Evolutionary conservation across 2,113 vertebrate genomes (phyloP).

Genomic region (Tetrax tetrax): DNA sequence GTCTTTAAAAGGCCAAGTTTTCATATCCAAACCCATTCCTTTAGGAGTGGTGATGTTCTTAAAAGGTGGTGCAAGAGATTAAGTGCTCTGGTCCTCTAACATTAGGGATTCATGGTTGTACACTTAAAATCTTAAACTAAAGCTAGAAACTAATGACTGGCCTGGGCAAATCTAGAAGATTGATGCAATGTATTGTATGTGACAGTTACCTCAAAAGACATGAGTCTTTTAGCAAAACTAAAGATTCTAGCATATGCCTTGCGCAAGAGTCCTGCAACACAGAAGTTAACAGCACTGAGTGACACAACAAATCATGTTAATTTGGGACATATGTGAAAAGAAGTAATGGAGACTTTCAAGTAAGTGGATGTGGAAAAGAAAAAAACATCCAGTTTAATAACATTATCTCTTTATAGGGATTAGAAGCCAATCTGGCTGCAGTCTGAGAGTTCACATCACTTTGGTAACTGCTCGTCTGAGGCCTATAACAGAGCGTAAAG

Average conservation of each 20-base stretch:
- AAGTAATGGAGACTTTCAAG: neutral
- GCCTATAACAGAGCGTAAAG: neutral
- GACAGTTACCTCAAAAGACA: neutral
- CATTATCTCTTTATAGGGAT: neutral
- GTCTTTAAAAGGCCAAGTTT: neutral
- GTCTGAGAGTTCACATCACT: neutral
- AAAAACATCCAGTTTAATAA: neutral
- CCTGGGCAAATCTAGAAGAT: neutral
- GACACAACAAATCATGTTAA: neutral
- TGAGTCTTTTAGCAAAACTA: neutral
- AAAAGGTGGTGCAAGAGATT: neutral
- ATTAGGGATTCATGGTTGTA: neutral
- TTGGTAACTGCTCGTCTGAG: neutral
- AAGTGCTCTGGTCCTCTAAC: neutral
- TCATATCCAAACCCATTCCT: neutral
- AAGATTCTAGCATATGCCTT: neutral
- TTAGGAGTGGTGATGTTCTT: neutral
- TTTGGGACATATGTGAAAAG: neutral
- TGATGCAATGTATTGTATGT: neutral
- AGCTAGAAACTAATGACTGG: neutral
- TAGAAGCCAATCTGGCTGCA: neutral
- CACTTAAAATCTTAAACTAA: neutral
- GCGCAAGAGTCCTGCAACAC: neutral
- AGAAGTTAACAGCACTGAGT: neutral
- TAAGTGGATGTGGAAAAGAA: neutral